A percentile compares a stretch with the other conserved stretches of the same genome.
Conservation (phyloP, 2,113 vertebrate species). For the Bettongia penicillata region DNA sequence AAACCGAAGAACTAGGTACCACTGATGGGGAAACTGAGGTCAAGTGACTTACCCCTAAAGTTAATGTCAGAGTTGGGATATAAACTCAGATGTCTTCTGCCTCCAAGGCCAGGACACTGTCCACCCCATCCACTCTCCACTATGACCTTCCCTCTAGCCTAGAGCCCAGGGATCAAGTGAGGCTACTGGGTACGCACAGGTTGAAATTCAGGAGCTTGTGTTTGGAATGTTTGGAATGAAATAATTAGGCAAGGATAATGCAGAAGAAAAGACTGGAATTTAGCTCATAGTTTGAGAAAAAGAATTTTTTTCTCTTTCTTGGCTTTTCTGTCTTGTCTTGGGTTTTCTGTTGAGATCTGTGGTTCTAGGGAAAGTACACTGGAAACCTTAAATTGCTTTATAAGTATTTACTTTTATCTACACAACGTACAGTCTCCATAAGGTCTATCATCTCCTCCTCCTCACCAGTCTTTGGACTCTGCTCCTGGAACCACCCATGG, state of each 20-base stretch:
- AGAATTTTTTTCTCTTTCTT: not conserved
- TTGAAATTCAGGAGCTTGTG: not conserved
- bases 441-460: not conserved
- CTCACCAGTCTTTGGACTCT: not conserved
- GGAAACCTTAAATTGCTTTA: not conserved
- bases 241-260: not conserved
- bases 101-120: too few relatives aligned
- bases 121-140: not conserved
- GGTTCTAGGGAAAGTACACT: not conserved
- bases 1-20: too few relatives aligned
- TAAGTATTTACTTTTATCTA: not conserved
- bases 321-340: not conserved
- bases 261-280: not conserved
- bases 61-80: not conserved
- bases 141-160: not conserved
- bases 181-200: not conserved
- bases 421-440: not conserved
- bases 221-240: not conserved
- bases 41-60: too few relatives aligned
- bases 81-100: not conserved
- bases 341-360: not conserved
- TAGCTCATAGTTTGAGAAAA: not conserved
- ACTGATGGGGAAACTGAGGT: too few relatives aligned
- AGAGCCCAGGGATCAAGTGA: not conserved
- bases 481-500: not conserved